Percentiles rank a stretch among this genome's conserved stretches.
phyloP scores from a whole-genome alignment of 2,888 invertebrate species.

The Drosophila borealis region DNA sequence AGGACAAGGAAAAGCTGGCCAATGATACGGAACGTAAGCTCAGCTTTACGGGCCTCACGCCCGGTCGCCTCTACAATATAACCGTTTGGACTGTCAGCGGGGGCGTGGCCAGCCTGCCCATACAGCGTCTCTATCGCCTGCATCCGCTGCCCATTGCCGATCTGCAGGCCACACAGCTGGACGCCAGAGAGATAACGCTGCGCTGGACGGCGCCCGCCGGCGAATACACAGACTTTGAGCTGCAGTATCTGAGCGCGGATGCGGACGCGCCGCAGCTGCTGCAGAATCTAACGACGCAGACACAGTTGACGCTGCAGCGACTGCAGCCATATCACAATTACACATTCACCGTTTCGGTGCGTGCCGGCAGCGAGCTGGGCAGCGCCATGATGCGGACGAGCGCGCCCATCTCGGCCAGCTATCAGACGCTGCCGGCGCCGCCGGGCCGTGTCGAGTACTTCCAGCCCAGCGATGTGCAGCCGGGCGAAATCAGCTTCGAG shows the following conservation, averaged over 20 bases:
- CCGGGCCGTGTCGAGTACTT: conserved; percentile 92
- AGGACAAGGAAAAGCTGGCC: conserved; percentile 90
- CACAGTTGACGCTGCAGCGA: conserved; percentile 88
- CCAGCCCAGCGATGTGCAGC: conserved; percentile 91
- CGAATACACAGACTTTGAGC: conserved; percentile 94
- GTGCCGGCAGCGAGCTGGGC: conserved; percentile 88
- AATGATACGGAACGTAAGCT: conserved; percentile 91
- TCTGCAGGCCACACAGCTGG: conserved; percentile 91
- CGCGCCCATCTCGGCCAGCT: conserved; percentile 91
- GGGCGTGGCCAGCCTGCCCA: conserved; percentile 93
- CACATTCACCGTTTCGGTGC: conserved; percentile 94
- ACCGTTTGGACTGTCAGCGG: conserved; percentile 96
- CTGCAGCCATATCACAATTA: conserved; percentile 94
- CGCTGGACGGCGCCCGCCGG: conserved; percentile 94
- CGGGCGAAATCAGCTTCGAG: conserved; percentile 91
- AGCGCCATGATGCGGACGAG: conserved; percentile 89
- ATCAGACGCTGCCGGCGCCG: conserved; percentile 92
- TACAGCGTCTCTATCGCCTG: conserved; percentile 93
- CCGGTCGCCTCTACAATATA: conserved; percentile 95
- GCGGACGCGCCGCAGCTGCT: conserved; percentile 88
- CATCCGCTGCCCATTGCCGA: conserved; percentile 93
- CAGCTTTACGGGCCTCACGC: conserved; percentile 89
- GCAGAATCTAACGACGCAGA: conserved; percentile 90
- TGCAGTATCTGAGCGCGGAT: conserved; percentile 91
- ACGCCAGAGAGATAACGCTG: conserved; percentile 91